Evolutionary conservation across 2,113 vertebrate genomes (phyloP).

Genomic region (Etheostoma spectabile): DNA sequence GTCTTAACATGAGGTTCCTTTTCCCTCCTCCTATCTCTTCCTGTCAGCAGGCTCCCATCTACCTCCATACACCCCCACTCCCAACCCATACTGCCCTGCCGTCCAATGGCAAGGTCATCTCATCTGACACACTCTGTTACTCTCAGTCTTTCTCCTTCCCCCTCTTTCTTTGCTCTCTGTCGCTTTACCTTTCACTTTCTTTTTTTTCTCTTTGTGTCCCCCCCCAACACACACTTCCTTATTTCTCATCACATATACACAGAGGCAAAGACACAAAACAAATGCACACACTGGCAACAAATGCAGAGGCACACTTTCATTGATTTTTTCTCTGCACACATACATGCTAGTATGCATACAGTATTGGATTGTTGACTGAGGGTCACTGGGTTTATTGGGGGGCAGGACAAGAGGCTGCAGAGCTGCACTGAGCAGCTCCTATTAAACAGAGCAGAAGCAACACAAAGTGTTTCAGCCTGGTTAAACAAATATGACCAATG

Average conservation of each 20-base stretch:
- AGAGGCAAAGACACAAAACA: constrained; percentile 12
- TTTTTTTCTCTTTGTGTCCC: not conserved
- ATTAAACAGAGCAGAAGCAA: constrained; percentile 35
- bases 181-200: constrained; percentile 33
- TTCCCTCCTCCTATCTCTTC: constrained; percentile 50
- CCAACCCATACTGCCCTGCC: constrained; percentile 48
- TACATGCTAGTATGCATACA: constrained; percentile 51
- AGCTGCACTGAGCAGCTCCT: constrained; percentile 21
- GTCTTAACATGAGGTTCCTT: constrained; percentile 44
- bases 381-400: constrained; percentile 77
- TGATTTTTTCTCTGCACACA: constrained; percentile 31
- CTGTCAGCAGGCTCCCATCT: constrained; percentile 56
- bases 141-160: constrained; percentile 13
- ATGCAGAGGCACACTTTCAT: constrained; percentile 40
- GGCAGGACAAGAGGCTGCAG: constrained; percentile 63
- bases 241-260: constrained; percentile 25
- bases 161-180: constrained; percentile 27
- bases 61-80: constrained; percentile 35
- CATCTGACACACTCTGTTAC: constrained; percentile 56
- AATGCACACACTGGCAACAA: constrained; percentile 31
- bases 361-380: constrained; percentile 71
- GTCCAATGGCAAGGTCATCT: constrained; percentile 78
- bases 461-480: constrained; percentile 22
- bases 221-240: not conserved
- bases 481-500: constrained; percentile 8